Evolutionary conservation across 2,888 invertebrate genomes (phyloP), one percentile per base, ranked within the genome.

Genomic region (Parnassius orleans): DNA sequence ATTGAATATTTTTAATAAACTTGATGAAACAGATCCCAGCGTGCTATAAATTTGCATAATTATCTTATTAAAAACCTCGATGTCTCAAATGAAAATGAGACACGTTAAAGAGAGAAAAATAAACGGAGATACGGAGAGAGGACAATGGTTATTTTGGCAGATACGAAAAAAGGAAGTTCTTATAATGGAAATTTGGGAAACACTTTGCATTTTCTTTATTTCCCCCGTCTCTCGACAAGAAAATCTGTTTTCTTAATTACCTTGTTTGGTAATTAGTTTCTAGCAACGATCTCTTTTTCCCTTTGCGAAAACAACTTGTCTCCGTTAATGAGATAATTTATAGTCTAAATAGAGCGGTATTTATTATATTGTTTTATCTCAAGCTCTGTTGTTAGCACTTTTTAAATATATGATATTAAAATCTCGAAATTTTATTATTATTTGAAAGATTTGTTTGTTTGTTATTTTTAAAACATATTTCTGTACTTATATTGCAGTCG

Each of bases 181-280:
- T 90, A 86, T 90, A 77, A 90, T 91, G 89, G 87, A 90, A 89
- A 90, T 90, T 85, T 83, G 74, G 86, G 86, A 80, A 86, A 88
- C 87, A 87, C 87, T 91, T 87, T 87, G 89, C 87, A 90, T 90
- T 90, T 87, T 86, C 88, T 87, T 88, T 86, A 84, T 88, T 84
- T 84, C 82, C 81, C 79, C 77, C 78, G 79, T 84, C 69, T 79
- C 78, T 75, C 73, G 75, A 75, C 80, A 72, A 81, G 84, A 78
- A 87, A 88, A 87, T 90, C 90, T 90, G 90, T 88, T 90, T 89
- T 90, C 86, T 90, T 90, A 90, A 91, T 90, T 90, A 90, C 87
- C 89, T 87, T 90, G 89, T 90, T 91, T 90, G 86, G 87, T 89
- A 90, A 91, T 91, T 91, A 90, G 90, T 90, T 91, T 87, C 80